These are phyloP conservation scores for Sarcophaga bullata DNA, from an alignment of 1,140 invertebrate genomes.

Conservation along the genomic window DNA sequence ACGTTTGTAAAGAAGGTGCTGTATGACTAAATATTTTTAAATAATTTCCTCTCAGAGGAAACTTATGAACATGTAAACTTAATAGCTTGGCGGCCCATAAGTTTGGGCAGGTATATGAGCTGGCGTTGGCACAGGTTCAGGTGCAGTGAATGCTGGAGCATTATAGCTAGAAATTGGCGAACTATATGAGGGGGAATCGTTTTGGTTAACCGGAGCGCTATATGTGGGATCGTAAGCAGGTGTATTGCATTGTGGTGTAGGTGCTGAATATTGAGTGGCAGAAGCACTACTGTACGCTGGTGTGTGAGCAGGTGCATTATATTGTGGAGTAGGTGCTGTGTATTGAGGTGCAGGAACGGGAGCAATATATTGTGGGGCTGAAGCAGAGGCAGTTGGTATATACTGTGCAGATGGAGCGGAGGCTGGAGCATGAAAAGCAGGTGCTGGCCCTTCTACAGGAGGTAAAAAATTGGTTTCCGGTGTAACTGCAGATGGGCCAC, in stretches of 20 bases:
- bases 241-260: conserved; percentile 43
- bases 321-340: conserved; percentile 43
- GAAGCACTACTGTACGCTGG: neutral
- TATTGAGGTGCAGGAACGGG: neutral
- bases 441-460: conserved; percentile 42
- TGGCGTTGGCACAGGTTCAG: conserved; percentile 5
- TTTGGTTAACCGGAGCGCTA: neutral
- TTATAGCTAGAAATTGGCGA: conserved; percentile 41
- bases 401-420: conserved; percentile 28
- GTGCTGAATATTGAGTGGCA: neutral
- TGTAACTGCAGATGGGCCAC: neutral
- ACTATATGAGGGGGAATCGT: conserved; percentile 30
- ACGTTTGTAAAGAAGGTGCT: conserved; percentile 35
- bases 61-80: neutral
- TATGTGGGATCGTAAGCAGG: conserved; percentile 43
- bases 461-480: neutral
- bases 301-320: conserved; percentile 42
- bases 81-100: conserved; percentile 53
- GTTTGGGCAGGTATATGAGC: conserved; percentile 55
- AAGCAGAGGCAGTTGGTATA: conserved; percentile 31
- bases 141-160: conserved; percentile 46
- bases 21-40: neutral
- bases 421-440: conserved; percentile 23
- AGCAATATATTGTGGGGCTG: conserved; percentile 45
- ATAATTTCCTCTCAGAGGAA: conserved; percentile 32